Percentiles rank a stretch among this genome's conserved stretches.
Conservation (phyloP, 35 echinoderm and acorn worm genomes). For the Acanthaster planci region DNA sequence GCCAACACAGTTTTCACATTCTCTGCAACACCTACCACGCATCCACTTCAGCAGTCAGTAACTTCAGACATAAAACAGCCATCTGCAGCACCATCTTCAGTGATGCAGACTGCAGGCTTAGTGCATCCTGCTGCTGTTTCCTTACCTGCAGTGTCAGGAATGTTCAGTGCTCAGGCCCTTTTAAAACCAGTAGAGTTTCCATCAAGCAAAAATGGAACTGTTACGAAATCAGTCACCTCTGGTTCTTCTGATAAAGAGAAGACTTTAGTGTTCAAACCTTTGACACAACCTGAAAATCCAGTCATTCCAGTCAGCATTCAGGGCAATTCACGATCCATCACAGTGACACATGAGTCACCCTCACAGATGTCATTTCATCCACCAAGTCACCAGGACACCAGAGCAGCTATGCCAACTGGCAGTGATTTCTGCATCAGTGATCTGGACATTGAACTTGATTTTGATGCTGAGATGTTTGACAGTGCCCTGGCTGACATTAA, state of each 20-base stretch:
- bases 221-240: neutral
- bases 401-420: neutral
- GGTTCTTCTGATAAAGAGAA: neutral
- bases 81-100: neutral
- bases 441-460: slow-evolving; percentile 70
- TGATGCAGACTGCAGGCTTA: neutral
- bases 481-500: slow-evolving; percentile 55
- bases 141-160: neutral
- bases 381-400: neutral
- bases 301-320: neutral
- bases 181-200: neutral
- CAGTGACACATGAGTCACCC: neutral
- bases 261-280: neutral
- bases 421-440: slow-evolving; percentile 1
- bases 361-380: neutral
- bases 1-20: slow-evolving; percentile 15
- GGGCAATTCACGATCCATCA: neutral
- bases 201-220: slow-evolving; percentile 8
- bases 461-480: slow-evolving; percentile 86
- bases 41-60: neutral
- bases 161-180: neutral
- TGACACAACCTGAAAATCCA: neutral
- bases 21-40: neutral
- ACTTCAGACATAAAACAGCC: slow-evolving; percentile 8
- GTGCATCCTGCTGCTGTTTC: slow-evolving; percentile 17